phyloP scores from a whole-genome alignment of 2,113 vertebrate species.

The Hipposideros armiger region DNA sequence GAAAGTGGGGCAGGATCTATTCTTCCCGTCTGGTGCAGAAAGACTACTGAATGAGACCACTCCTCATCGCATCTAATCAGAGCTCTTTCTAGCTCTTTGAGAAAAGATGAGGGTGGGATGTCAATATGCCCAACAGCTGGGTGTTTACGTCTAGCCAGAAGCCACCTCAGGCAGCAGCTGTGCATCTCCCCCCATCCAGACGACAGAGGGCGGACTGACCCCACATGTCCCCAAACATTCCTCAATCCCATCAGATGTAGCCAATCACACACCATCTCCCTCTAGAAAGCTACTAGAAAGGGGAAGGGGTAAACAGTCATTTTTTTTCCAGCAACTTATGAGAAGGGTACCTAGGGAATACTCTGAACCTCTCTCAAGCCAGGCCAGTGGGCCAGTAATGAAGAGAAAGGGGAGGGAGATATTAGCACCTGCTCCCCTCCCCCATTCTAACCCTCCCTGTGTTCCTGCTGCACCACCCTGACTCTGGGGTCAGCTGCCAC shows the following conservation, averaged over 20 bases:
- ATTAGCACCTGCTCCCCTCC: conserved; percentile 61
- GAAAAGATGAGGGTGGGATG: neutral
- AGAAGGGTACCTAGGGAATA: conserved; percentile 36
- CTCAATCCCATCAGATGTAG: conserved; percentile 50
- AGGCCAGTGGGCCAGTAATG: neutral
- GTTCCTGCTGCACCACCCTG: neutral
- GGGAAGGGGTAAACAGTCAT: conserved; percentile 32
- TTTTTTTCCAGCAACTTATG: conserved; percentile 47
- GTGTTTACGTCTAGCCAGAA: conserved; percentile 59
- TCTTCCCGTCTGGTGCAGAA: neutral
- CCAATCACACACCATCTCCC: neutral
- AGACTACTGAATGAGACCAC: neutral
- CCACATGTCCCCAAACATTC: conserved; percentile 61
- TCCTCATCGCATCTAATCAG: neutral
- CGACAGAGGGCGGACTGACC: conserved; percentile 67
- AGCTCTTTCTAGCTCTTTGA: neutral
- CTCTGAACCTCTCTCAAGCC: conserved; percentile 43
- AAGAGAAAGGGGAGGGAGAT: neutral
- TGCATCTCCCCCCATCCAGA: conserved; percentile 40
- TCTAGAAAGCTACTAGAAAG: conserved; percentile 58
- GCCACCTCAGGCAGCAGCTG: conserved; percentile 50
- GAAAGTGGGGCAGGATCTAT: conserved; percentile 34
- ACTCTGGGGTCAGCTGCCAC: conserved; percentile 61
- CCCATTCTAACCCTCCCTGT: conserved; percentile 12
- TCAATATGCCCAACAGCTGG: conserved; percentile 46